Conservation (phyloP, 2,113 vertebrate genomes). For the Elaphurus davidianus region DNA sequence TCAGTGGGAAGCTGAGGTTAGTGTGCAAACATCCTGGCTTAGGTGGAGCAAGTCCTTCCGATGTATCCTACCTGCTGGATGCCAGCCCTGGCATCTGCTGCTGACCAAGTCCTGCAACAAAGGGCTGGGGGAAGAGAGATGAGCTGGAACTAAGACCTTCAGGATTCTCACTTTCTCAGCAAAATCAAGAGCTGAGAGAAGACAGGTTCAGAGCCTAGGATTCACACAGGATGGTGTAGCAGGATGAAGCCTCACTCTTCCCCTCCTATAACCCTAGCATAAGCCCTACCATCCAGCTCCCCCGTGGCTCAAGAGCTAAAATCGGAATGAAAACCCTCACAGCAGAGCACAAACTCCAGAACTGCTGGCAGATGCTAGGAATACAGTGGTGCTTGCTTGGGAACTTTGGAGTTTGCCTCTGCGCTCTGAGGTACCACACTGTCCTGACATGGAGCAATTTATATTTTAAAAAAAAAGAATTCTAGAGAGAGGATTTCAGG, state of each 20-base stretch:
- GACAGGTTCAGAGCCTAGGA: background rate
- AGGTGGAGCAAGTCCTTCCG: constrained; percentile 7
- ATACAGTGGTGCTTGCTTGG: background rate
- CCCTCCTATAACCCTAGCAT: background rate
- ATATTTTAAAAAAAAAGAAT: too few species aligned
- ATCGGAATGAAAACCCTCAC: background rate
- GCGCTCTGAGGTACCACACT: background rate
- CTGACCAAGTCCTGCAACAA: background rate
- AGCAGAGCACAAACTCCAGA: background rate
- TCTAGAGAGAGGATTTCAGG: background rate
- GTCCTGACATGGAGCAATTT: background rate
- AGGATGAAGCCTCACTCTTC: background rate
- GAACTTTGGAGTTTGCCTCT: background rate
- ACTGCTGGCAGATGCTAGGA: background rate
- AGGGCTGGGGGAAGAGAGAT: background rate
- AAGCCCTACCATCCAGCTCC: background rate
- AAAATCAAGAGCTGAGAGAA: background rate
- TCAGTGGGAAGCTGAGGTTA: constrained; percentile 35
- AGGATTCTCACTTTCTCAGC: background rate
- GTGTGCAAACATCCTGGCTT: constrained; percentile 57
- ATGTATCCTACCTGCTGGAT: background rate
- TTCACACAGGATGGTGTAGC: background rate
- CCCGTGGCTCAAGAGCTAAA: background rate
- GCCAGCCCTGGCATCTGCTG: background rate
- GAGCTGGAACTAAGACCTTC: background rate